Percentiles rank a stretch among this genome's conserved stretches.
These are phyloP conservation scores for Tiliqua scincoides DNA, from an alignment of 2,113 vertebrate genomes.

Conservation along the genomic window DNA sequence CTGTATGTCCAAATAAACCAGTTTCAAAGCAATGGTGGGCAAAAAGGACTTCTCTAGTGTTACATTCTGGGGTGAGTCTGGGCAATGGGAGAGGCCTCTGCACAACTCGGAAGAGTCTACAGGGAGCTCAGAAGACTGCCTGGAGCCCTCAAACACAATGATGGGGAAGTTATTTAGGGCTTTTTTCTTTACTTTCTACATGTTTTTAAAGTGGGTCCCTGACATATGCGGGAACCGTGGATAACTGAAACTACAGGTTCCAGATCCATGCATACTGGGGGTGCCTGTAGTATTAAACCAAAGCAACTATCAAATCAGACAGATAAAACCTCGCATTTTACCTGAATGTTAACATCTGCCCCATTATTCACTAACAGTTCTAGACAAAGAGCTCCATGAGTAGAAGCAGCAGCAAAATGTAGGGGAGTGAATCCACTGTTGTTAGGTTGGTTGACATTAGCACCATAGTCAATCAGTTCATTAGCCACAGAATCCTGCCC, in stretches of 20 bases:
- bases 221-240: too few relatives aligned
- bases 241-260: too few relatives aligned
- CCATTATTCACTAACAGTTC: conserved; percentile 95
- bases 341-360: conserved; percentile 95
- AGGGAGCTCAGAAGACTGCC: too few relatives aligned
- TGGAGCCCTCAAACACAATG: too few relatives aligned
- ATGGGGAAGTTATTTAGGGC: too few relatives aligned
- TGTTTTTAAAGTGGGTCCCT: neutral
- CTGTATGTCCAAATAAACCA: neutral
- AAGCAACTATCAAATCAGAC: neutral
- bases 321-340: conserved; percentile 61
- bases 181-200: too few relatives aligned
- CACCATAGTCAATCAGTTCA: conserved; percentile 94
- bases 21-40: neutral
- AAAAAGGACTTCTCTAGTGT: too few relatives aligned
- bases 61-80: too few relatives aligned
- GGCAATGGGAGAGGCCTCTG: too few relatives aligned
- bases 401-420: conserved; percentile 96
- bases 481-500: conserved; percentile 94
- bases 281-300: conserved; percentile 1
- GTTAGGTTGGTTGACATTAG: conserved; percentile 95
- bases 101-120: too few relatives aligned
- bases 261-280: too few relatives aligned
- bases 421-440: conserved; percentile 94
- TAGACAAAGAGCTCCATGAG: conserved; percentile 92